Evolutionary conservation across 2,888 invertebrate species (phyloP).

Genomic region (Zygothrica quintamaculata): DNA sequence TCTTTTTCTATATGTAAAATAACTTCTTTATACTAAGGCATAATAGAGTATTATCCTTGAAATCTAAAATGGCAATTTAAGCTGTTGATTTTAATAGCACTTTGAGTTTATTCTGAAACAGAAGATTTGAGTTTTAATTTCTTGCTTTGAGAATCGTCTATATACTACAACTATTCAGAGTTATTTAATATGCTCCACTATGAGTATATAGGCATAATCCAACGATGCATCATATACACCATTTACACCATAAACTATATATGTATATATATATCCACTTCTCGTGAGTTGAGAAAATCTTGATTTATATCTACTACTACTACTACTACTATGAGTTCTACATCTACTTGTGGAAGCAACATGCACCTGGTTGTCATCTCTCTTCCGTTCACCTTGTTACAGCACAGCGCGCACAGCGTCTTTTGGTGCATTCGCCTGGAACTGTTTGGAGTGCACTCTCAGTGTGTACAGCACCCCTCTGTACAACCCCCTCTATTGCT

Average conservation of each 20-base stretch:
- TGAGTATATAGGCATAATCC: not conserved
- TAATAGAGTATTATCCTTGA: too few relatives aligned
- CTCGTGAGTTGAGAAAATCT: slow-evolving; percentile 12
- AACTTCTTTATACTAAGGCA: too few relatives aligned
- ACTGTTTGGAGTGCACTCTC: slow-evolving; percentile 33
- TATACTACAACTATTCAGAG: not conserved
- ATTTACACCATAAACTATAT: too few relatives aligned
- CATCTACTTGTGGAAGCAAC: slow-evolving; percentile 23
- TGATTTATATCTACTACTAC: slow-evolving; percentile 56
- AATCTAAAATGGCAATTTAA: too few relatives aligned
- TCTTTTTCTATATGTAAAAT: too few relatives aligned
- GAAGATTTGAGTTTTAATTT: too few relatives aligned
- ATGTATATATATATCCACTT: slow-evolving; percentile 9
- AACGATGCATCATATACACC: slow-evolving; percentile 5
- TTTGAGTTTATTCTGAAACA: too few relatives aligned
- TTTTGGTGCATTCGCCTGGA: slow-evolving; percentile 57
- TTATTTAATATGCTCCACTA: not conserved
- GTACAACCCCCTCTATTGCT: not conserved
- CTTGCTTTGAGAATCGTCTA: too few relatives aligned
- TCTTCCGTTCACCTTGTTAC: slow-evolving; percentile 52
- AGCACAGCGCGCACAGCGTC: slow-evolving; percentile 23
- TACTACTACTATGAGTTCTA: too few relatives aligned
- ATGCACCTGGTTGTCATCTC: slow-evolving; percentile 67
- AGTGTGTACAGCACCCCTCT: not conserved
- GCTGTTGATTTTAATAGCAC: too few relatives aligned